phyloP scores from a whole-genome alignment of 1,140 invertebrate genomes.

The Microplitis mediator region DNA sequence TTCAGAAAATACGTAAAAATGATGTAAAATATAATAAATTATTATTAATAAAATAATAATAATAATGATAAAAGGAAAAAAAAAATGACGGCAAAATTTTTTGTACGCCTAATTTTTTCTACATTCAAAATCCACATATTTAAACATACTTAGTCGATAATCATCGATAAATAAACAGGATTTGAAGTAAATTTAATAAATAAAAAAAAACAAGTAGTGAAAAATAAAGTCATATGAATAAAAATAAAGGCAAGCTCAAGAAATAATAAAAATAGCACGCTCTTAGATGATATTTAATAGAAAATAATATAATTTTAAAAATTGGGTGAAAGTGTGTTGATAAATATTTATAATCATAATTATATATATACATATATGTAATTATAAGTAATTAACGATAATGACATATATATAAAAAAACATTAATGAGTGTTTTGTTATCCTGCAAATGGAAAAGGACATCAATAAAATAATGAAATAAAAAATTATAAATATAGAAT shows the following conservation, averaged over 20 bases:
- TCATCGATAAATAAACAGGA: neutral
- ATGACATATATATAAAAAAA: constrained; percentile 15
- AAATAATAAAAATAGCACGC: too few species aligned
- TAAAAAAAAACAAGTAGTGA: neutral
- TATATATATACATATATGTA: neutral
- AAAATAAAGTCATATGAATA: too few species aligned
- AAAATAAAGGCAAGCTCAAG: too few species aligned
- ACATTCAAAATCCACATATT: constrained; percentile 33
- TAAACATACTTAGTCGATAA: neutral
- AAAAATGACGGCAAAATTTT: constrained; percentile 39
- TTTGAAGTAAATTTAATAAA: neutral
- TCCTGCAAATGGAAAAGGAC: constrained; percentile 31
- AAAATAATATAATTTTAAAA: neutral
- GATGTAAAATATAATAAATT: constrained; percentile 2
- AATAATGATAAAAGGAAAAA: constrained; percentile 21
- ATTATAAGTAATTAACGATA: neutral
- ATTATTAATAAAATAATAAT: neutral
- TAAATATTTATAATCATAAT: neutral
- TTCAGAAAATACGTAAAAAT: neutral
- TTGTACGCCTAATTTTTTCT: constrained; percentile 48
- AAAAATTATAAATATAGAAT: neutral
- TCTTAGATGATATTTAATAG: neutral
- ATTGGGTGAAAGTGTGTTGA: too few species aligned
- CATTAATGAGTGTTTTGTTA: constrained; percentile 26
- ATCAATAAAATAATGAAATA: neutral